Evolutionary conservation across 1,140 invertebrate species (phyloP).

Genomic region (Solenopsis fugax): DNA sequence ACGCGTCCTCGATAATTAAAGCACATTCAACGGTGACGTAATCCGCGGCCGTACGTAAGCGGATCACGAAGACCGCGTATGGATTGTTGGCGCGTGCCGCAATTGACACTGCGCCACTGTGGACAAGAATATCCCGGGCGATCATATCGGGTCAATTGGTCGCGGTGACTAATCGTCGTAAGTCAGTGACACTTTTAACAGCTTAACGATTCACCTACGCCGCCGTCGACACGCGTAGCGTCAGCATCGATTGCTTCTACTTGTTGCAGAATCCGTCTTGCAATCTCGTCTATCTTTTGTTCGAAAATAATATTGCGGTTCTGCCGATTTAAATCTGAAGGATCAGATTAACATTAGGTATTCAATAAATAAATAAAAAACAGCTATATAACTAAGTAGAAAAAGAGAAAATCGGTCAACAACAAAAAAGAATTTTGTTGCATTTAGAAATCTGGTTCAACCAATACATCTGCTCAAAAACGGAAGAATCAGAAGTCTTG

Average conservation of each 20-base stretch:
- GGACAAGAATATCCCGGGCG: slow-evolving; percentile 79
- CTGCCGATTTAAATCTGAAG: not conserved
- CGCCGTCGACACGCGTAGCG: not conserved
- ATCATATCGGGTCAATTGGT: slow-evolving; percentile 82
- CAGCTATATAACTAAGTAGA: too few species aligned
- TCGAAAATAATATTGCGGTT: slow-evolving; percentile 5
- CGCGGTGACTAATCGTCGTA: slow-evolving; percentile 79
- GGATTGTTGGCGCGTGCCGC: slow-evolving; percentile 84
- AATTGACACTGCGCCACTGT: slow-evolving; percentile 80
- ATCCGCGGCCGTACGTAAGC: slow-evolving; percentile 77
- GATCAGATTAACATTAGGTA: too few species aligned
- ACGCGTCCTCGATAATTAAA: slow-evolving; percentile 70
- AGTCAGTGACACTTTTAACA: slow-evolving; percentile 74
- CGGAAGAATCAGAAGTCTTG: too few species aligned
- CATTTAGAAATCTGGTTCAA: too few species aligned
- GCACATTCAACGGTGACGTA: slow-evolving; percentile 80
- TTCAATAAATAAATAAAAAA: too few species aligned
- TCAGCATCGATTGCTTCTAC: slow-evolving; percentile 15
- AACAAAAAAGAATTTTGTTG: too few species aligned
- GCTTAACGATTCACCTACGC: slow-evolving; percentile 69
- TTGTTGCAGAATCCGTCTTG: not conserved
- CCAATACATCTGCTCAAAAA: too few species aligned
- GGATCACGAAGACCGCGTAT: slow-evolving; percentile 77
- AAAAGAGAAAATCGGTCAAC: too few species aligned
- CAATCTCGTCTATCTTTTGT: not conserved